Conservation (phyloP, 2,888 invertebrate species). For the Gymnocheta viridis region DNA sequence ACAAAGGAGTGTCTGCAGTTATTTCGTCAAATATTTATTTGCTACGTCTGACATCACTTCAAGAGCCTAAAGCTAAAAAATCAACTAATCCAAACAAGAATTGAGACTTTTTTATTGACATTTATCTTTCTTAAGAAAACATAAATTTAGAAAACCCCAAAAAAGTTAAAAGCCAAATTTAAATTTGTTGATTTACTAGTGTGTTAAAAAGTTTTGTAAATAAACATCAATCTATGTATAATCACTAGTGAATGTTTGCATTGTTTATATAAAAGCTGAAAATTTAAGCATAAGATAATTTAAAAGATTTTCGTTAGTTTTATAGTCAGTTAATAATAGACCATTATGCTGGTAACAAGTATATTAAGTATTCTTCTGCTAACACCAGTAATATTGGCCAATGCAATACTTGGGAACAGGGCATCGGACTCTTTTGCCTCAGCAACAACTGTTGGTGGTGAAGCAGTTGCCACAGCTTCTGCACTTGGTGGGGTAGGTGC, state of each 20-base stretch:
- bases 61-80: background rate
- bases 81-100: background rate
- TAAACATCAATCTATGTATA: background rate
- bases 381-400: background rate
- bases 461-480: slow-evolving; percentile 43
- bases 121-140: slow-evolving; percentile 20
- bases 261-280: slow-evolving; percentile 28
- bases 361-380: slow-evolving; percentile 32
- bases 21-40: background rate
- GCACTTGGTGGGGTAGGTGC: background rate
- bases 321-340: slow-evolving; percentile 26
- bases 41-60: background rate
- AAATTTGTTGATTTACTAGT: background rate
- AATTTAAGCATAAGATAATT: background rate
- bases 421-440: slow-evolving; percentile 45
- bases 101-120: background rate
- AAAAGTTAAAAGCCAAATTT: background rate
- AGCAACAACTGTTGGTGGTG: slow-evolving; percentile 13
- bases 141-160: slow-evolving; percentile 28
- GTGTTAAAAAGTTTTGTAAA: slow-evolving; percentile 51
- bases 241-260: background rate
- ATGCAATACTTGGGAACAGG: slow-evolving; percentile 46
- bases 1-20: too few species aligned
- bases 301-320: slow-evolving; percentile 18
- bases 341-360: slow-evolving; percentile 46